A percentile compares a stretch with the other conserved stretches of the same genome.
Evolutionary conservation across 2,888 invertebrate genomes (phyloP).

Genomic region (Cheilosia variabilis): DNA sequence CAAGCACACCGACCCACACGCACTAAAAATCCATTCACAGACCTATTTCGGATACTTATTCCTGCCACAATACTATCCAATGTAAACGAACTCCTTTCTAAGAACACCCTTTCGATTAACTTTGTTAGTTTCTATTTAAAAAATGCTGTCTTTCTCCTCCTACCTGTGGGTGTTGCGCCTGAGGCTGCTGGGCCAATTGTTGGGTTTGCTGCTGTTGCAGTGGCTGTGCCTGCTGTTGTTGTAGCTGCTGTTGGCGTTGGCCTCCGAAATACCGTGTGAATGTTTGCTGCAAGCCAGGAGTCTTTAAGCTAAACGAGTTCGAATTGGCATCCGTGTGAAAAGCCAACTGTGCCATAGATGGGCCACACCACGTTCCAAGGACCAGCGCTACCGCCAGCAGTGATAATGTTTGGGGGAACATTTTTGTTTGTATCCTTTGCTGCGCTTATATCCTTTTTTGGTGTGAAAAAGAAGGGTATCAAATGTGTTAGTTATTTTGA

Average conservation of each 20-base stretch:
- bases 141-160: background rate
- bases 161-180: conserved; percentile 67
- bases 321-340: conserved; percentile 82
- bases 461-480: background rate
- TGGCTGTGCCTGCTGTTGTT: conserved; percentile 70
- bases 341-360: conserved; percentile 79
- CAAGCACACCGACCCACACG: no score
- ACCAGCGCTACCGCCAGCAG: conserved; percentile 63
- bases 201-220: conserved; percentile 61
- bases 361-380: conserved; percentile 69
- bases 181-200: conserved; percentile 54
- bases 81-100: no score
- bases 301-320: conserved; percentile 82
- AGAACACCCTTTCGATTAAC: background rate
- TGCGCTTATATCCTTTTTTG: conserved; percentile 35
- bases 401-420: conserved; percentile 44
- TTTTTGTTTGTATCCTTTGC: conserved; percentile 1
- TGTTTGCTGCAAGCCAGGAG: conserved; percentile 82
- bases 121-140: background rate
- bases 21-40: no score
- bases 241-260: conserved; percentile 75
- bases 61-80: no score
- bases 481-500: background rate
- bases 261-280: conserved; percentile 82
- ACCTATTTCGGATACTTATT: no score